Evolutionary conservation across 2,113 vertebrate species (phyloP).

Genomic region (Gasterosteus nipponicus): DNA sequence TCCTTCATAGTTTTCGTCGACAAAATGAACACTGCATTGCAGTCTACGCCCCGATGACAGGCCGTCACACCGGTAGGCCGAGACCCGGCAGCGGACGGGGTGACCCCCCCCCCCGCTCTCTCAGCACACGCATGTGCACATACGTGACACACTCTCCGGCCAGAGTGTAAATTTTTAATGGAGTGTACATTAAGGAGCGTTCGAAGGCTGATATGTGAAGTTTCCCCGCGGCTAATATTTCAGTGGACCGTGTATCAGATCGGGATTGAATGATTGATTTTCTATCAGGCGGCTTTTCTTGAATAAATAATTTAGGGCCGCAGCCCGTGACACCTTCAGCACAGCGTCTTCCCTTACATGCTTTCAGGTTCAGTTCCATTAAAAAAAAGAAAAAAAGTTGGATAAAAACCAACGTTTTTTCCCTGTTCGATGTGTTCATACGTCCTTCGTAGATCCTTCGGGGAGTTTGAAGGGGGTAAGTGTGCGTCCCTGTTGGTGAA

Average conservation of each 20-base stretch:
- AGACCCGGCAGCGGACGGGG: slow-evolving; percentile 43
- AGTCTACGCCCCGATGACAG: slow-evolving; percentile 35
- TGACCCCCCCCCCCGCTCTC: slow-evolving; percentile 33
- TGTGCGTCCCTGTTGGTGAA: slow-evolving; percentile 53
- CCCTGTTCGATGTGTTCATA: background rate
- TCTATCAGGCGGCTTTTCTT: slow-evolving; percentile 69
- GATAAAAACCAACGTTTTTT: background rate
- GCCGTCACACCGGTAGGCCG: slow-evolving; percentile 29
- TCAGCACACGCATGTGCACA: background rate
- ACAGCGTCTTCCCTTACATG: slow-evolving; percentile 71
- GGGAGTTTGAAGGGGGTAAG: background rate
- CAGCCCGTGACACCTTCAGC: slow-evolving; percentile 71
- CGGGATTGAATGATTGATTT: slow-evolving; percentile 78
- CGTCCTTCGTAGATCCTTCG: slow-evolving; percentile 12
- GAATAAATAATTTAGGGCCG: slow-evolving; percentile 80
- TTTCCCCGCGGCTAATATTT: slow-evolving; percentile 77
- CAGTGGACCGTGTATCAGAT: slow-evolving; percentile 68
- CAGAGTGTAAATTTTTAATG: slow-evolving; percentile 79
- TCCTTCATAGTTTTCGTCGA: too few species aligned
- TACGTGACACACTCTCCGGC: slow-evolving; percentile 36
- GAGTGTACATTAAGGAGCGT: slow-evolving; percentile 81
- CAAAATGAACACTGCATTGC: too few species aligned
- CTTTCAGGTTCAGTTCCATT: slow-evolving; percentile 48
- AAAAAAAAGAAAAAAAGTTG: slow-evolving; percentile 39
- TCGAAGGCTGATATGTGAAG: slow-evolving; percentile 65